Conservation (phyloP, 2,888 invertebrate genomes). For the Megastigmus dorsalis region DNA sequence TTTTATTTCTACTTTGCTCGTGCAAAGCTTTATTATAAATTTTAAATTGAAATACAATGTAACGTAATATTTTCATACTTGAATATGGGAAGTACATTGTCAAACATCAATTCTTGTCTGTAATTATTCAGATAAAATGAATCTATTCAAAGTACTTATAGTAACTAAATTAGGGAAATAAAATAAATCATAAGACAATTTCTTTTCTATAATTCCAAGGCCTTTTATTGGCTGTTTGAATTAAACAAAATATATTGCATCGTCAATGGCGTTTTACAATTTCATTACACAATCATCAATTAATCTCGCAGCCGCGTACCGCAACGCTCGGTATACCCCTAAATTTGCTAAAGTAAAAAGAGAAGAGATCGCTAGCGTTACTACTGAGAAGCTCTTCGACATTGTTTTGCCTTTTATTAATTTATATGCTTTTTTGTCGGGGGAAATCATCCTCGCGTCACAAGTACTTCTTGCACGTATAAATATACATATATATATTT, state of each 20-base stretch:
- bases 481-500: constrained; percentile 65
- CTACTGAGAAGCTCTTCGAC: constrained; percentile 45
- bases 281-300: constrained; percentile 62
- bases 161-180: background rate
- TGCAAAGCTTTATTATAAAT: background rate
- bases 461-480: constrained; percentile 54
- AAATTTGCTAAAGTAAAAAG: constrained; percentile 48
- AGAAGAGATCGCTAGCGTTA: constrained; percentile 55
- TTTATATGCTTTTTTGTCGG: constrained; percentile 8
- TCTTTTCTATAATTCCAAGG: constrained; percentile 53
- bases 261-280: constrained; percentile 67
- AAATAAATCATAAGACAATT: constrained; percentile 25
- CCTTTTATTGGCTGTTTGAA: constrained; percentile 62
- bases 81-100: background rate
- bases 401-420: background rate
- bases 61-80: background rate
- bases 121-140: too few species aligned
- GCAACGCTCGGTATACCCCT: constrained; percentile 43
- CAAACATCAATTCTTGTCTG: too few species aligned
- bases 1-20: background rate
- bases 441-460: constrained; percentile 38
- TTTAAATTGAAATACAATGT: too few species aligned
- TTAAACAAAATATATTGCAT: constrained; percentile 71
- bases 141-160: too few species aligned
- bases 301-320: constrained; percentile 56